phyloP scores from a whole-genome alignment of 2,888 invertebrate genomes.

The Galeruca laticollis region DNA sequence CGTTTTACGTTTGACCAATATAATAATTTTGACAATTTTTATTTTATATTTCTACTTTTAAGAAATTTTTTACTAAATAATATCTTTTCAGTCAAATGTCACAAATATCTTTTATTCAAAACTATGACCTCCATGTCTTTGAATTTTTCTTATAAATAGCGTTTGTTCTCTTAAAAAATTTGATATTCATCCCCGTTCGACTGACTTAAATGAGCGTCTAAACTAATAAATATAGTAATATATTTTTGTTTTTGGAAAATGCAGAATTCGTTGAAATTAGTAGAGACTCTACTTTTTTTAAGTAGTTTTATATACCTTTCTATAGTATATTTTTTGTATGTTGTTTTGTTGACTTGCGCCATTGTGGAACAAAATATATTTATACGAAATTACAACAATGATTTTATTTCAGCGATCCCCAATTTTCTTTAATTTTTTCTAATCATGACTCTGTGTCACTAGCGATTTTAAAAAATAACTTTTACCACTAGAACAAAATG shows the following conservation, averaged over 20 bases:
- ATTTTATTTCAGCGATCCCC: slow-evolving; percentile 50
- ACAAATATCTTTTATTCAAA: too few species aligned
- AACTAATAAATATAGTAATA: too few species aligned
- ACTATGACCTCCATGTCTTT: too few species aligned
- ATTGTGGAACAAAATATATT: slow-evolving; percentile 69
- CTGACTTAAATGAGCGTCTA: too few species aligned
- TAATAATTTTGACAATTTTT: too few species aligned
- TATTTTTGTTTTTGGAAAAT: background rate
- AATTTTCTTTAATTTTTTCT: slow-evolving; percentile 1
- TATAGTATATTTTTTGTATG: slow-evolving; percentile 67
- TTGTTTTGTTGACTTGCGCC: slow-evolving; percentile 68
- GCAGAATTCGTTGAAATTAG: slow-evolving; percentile 6
- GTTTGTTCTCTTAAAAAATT: too few species aligned
- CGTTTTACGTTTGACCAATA: too few species aligned
- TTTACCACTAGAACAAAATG: slow-evolving; percentile 14
- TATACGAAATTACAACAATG: slow-evolving; percentile 63
- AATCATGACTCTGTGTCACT: background rate
- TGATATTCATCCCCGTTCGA: too few species aligned
- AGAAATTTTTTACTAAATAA: too few species aligned
- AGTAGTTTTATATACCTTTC: slow-evolving; percentile 63
- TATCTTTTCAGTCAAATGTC: too few species aligned
- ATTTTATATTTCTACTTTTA: background rate
- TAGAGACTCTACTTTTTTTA: slow-evolving; percentile 40
- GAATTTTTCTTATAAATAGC: too few species aligned
- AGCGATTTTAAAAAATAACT: slow-evolving; percentile 13